Evolutionary conservation across 2,888 invertebrate species (phyloP), one percentile per base, ranked within the genome.

Genomic region (Acleris laterana): DNA sequence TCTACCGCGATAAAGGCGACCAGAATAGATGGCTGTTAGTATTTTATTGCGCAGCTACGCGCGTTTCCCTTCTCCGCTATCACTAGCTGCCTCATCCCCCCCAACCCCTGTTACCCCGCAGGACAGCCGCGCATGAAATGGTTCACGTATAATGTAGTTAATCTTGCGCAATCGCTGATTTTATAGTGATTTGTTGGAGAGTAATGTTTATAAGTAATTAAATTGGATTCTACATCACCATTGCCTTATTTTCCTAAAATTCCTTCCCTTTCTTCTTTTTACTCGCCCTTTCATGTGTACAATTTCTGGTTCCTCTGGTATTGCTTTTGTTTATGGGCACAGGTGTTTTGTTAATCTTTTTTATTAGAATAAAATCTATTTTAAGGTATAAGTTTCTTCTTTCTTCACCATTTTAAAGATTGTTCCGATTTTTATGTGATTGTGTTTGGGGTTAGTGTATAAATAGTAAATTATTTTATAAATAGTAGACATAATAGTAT

Each of bases 381-480:
- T 13, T 6, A 22, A 22, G 17, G 38, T 38, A 9, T n/a, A 5
- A 5, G 11, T 55, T 25, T 48, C 17, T 5, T 5, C 19, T 58
- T 48, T 25, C 57, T 32, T 16, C 61, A 48, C 66, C 57, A 66
- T 66, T 66, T 62, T 66, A 66, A 57, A 57, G 61, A 66, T 52
- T 66, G 57, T 49, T 62, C 51, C 11, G 56, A 56, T 66, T 65
- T 61, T 62, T 62, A 46, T 61, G 58, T 61, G 63, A 63, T 62
- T 48, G 62, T 68, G 58, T 68, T 65, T 50, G 65, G 70, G 70
- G 76, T 72, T 73, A 75, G 77, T 80, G 78, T 84, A 80, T 78
- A 77, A 76, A 78, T 78, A 74, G 75, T 84, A 85, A 87, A 84
- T 87, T 85, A 86, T 84, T 85, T 76, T 74, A 71, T 75, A 78